Conservation (phyloP, 2,888 invertebrate species). For the Augiades crinisus region DNA sequence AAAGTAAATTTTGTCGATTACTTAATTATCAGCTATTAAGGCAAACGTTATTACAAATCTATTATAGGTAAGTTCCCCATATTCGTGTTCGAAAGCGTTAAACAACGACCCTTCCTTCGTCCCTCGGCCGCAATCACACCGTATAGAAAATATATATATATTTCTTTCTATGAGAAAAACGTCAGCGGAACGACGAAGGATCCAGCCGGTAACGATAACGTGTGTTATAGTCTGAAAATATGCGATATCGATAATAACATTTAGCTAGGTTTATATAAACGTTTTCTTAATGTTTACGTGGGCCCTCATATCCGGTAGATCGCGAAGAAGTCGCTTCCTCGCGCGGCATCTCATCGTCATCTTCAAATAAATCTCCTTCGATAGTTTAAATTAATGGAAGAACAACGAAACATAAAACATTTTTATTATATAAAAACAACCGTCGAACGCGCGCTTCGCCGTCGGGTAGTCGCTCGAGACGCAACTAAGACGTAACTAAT, state of each 20-base stretch:
- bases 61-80: constrained; percentile 20
- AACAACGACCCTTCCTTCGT: background rate
- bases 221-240: constrained; percentile 50
- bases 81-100: constrained; percentile 24
- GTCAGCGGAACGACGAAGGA: constrained; percentile 43
- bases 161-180: constrained; percentile 22
- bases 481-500: background rate
- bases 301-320: constrained; percentile 51
- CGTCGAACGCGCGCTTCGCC: background rate
- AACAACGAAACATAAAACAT: constrained; percentile 62
- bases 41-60: constrained; percentile 22
- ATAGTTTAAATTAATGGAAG: constrained; percentile 65
- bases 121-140: constrained; percentile 17
- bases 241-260: constrained; percentile 37
- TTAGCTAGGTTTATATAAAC: constrained; percentile 39
- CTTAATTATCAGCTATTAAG: constrained; percentile 25
- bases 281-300: constrained; percentile 47
- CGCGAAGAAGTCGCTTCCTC: constrained; percentile 33
- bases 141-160: constrained; percentile 24
- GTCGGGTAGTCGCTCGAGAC: background rate
- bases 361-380: constrained; percentile 42
- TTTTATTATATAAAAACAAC: constrained; percentile 49
- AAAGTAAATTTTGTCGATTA: constrained; percentile 23
- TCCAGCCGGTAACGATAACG: constrained; percentile 8
- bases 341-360: constrained; percentile 28